Base-by-base conservation (phyloP, 2,797 vertebrate species). In the Sebastes trivittatus region DNA sequence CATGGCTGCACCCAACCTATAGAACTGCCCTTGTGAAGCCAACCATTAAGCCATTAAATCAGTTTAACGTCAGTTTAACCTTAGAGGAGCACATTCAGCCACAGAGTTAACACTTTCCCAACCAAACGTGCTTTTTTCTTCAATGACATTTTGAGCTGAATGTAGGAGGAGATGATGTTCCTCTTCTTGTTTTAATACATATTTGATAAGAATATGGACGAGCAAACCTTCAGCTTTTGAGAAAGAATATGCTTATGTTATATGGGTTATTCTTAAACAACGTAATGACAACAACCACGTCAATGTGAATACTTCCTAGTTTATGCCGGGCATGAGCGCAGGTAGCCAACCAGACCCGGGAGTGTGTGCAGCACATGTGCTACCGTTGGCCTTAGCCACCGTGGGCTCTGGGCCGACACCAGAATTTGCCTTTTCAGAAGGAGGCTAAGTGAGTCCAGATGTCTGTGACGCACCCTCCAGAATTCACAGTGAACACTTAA, bases 371-470 rank as follows among this genome's bases (percentile, higher is more conserved):
- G 89, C 93, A 93, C 85, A 93, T 94, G 91, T 90, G 94, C 94
- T 95, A 94, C 94, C 61, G 92, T 91, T 86, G 82, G 80, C 77
- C 66, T 76, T 11, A 38, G 84, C 85, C 87, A 80, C 76, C 59
- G 4, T 18, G 63, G 89, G 89, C 77, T 80, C 60, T 1, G 59
- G 70, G 77, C 83, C 80, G 10, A 83, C 83, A 87, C 52, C 64
- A 87, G 85, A 89, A 83, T 83, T 75, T 55, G 83, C 65, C 87
- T 87, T 85, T 88, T 89, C 63, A 88, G 81, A 80, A 64, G 63
- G 27, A 76, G 84, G 46, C 79, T 87, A 95, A 96, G 80, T 76
- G 83, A 89, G 81, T 91, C 94, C 95, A 96, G 94, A 96, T 96
- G 96, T 92, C 52, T 63, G 42, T 93, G 92, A 93, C 82, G 93